Evolutionary conservation across 2,797 vertebrate species (phyloP).

Genomic region (Pelochelys cantorii): DNA sequence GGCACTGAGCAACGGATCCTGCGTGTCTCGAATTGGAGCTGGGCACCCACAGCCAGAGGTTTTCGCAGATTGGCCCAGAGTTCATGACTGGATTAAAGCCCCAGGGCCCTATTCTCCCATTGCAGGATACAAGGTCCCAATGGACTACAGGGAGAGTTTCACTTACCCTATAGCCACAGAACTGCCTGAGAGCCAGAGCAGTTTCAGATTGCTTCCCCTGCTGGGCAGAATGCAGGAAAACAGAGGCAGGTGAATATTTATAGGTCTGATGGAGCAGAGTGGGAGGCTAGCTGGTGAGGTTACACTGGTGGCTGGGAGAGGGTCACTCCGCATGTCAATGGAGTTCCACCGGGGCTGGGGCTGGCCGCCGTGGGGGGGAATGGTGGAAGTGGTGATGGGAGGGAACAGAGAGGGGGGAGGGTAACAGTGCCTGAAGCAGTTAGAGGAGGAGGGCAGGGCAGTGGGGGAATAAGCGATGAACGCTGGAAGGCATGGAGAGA

Average conservation of each 20-base stretch:
- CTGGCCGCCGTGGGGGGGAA: not conserved
- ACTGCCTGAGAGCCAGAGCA: not conserved
- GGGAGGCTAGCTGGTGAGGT: too few species aligned
- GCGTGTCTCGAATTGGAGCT: not conserved
- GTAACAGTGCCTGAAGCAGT: not conserved
- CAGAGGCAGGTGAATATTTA: too few species aligned
- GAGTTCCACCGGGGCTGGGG: not conserved
- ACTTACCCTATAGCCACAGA: not conserved
- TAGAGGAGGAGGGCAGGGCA: too few species aligned
- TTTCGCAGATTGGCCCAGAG: not conserved
- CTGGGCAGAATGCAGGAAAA: not conserved
- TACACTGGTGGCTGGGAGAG: not conserved
- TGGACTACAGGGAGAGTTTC: not conserved
- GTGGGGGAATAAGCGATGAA: not conserved
- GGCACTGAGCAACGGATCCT: not conserved
- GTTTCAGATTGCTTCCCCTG: not conserved
- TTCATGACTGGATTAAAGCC: not conserved
- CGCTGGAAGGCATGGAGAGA: not conserved
- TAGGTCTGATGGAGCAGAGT: not conserved
- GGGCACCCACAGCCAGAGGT: not conserved
- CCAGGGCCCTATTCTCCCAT: not conserved
- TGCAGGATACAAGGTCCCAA: not conserved
- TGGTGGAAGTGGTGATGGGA: too few species aligned
- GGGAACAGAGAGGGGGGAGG: too few species aligned
- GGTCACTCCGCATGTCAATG: not conserved